Evolutionary conservation across 1,140 invertebrate genomes (phyloP).

Genomic region (Zaprionus davidi): DNA sequence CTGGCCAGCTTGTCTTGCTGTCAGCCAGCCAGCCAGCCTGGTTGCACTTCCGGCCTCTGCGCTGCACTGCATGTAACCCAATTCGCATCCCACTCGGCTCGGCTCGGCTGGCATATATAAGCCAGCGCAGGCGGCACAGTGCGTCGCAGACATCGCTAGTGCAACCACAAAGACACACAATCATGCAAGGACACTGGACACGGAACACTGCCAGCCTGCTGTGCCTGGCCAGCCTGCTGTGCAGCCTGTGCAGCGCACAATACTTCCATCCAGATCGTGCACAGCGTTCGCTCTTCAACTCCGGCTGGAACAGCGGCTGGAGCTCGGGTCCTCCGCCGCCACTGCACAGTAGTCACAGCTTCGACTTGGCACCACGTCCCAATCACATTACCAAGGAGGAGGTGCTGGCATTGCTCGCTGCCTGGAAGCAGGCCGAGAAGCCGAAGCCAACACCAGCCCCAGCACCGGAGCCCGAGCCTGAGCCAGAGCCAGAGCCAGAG

Average conservation of each 20-base stretch:
- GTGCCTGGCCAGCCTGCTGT: constrained; percentile 4
- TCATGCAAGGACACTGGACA: constrained; percentile 32
- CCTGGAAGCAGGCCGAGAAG: constrained; percentile 66
- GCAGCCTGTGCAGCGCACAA: constrained; percentile 35
- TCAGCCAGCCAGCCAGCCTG: constrained; percentile 20
- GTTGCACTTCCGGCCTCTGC: constrained; percentile 37
- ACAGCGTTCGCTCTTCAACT: constrained; percentile 48
- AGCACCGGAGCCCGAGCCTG: constrained; percentile 58
- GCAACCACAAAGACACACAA: constrained; percentile 30
- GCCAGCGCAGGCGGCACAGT: constrained; percentile 5
- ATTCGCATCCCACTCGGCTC: constrained; percentile 37
- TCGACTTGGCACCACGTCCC: constrained; percentile 42
- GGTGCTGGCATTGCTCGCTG: constrained; percentile 63
- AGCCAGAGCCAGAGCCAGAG: constrained; percentile 39
- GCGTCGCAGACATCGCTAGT: constrained; percentile 54
- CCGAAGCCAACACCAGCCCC: constrained; percentile 46
- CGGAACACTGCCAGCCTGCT: constrained; percentile 1
- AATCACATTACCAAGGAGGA: constrained; percentile 75
- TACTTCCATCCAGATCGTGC: constrained; percentile 27
- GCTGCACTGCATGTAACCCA: constrained; percentile 53
- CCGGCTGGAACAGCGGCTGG: constrained; percentile 43
- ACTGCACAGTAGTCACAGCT: constrained; percentile 27
- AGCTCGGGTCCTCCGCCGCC: constrained; percentile 10
- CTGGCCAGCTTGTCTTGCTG: constrained; percentile 30
- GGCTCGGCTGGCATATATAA: constrained; percentile 58